Percentiles rank a stretch among this genome's conserved stretches.
Evolutionary conservation across 2,113 vertebrate species (phyloP).

Genomic region (Tympanuchus pallidicinctus): DNA sequence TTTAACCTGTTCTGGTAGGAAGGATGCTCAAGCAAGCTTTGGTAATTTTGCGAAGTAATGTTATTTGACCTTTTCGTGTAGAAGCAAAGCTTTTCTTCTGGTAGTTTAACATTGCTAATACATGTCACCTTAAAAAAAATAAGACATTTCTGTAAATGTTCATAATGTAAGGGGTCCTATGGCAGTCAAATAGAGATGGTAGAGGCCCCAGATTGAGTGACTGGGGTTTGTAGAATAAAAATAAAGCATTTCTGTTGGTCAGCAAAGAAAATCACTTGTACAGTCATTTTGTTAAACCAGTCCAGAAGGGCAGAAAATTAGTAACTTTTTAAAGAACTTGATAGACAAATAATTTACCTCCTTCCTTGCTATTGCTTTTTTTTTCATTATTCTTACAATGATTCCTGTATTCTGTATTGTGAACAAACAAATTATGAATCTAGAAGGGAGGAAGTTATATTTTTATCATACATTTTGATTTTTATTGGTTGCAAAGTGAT

Average conservation of each 20-base stretch:
- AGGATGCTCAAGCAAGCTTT: background rate
- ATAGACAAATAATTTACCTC: background rate
- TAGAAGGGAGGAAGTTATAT: background rate
- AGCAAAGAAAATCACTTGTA: background rate
- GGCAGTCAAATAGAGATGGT: background rate
- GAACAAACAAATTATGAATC: background rate
- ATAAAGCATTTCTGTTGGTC: background rate
- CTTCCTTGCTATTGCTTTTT: background rate
- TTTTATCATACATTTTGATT: background rate
- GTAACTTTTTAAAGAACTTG: background rate
- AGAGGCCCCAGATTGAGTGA: background rate
- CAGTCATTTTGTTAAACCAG: background rate
- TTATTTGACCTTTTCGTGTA: background rate
- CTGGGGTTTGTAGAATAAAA: background rate
- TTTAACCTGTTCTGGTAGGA: background rate
- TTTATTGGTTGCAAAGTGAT: background rate
- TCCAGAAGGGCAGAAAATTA: background rate
- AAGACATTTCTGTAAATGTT: background rate
- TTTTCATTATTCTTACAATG: background rate
- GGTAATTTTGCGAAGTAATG: background rate
- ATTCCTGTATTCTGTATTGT: background rate
- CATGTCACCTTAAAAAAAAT: background rate
- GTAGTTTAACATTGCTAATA: background rate
- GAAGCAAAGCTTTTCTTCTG: background rate
- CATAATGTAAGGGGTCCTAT: background rate